These are phyloP conservation scores for Helarctos malayanus DNA, from an alignment of 2,797 vertebrate genomes.

Conservation along the genomic window DNA sequence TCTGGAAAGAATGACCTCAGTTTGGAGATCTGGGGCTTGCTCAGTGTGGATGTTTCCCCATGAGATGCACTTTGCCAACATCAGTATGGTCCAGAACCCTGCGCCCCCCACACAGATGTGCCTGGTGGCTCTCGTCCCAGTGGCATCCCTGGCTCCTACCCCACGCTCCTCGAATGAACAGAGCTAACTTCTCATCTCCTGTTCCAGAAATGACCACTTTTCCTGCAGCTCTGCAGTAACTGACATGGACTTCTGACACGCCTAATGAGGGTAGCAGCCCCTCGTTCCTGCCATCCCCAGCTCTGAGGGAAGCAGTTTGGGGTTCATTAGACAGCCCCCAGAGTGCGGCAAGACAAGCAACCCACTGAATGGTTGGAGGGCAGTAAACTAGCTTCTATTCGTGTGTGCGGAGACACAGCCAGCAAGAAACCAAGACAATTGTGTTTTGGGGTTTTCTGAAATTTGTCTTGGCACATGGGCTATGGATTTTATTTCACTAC, in stretches of 20 bases:
- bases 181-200: slow-evolving; percentile 1
- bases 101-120: no score
- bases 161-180: neutral
- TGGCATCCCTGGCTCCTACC: neutral
- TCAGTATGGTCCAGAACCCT: neutral
- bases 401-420: slow-evolving; percentile 44
- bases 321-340: slow-evolving; percentile 18
- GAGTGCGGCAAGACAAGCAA: neutral
- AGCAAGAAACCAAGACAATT: slow-evolving; percentile 80
- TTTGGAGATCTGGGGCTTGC: fast-evolving
- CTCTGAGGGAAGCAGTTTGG: slow-evolving; percentile 43
- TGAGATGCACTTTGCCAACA: neutral
- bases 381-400: slow-evolving; percentile 6
- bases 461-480: slow-evolving; percentile 79
- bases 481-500: slow-evolving; percentile 75
- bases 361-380: neutral
- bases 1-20: neutral
- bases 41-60: neutral
- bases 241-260: slow-evolving; percentile 14
- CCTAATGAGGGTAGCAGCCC: neutral
- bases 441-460: slow-evolving; percentile 78
- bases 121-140: neutral
- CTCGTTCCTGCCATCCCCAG: slow-evolving; percentile 46
- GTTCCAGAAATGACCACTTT: slow-evolving; percentile 21
- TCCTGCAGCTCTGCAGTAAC: neutral